Conservation (phyloP, 2,888 invertebrate species). For the Phytoseiulus persimilis region DNA sequence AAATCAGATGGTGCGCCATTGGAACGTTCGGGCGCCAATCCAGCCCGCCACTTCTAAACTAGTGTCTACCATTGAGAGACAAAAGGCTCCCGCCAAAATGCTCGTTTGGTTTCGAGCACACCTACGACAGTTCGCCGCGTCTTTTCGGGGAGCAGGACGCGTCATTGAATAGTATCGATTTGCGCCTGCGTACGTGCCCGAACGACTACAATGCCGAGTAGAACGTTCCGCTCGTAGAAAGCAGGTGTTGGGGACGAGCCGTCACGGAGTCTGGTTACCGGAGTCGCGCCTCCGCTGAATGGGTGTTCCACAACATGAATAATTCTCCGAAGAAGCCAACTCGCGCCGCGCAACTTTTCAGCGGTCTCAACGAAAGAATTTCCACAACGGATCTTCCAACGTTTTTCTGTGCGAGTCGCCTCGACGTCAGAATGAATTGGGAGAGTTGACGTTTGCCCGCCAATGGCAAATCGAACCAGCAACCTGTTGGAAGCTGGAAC, state of each 20-base stretch:
- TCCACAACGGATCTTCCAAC: neutral
- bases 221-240: neutral
- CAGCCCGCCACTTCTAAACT: conserved; percentile 5
- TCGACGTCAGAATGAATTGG: neutral
- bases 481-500: too few relatives aligned
- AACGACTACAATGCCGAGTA: neutral
- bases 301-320: neutral
- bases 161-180: neutral
- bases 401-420: neutral
- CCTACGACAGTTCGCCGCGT: neutral
- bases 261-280: conserved; percentile 5
- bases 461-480: neutral
- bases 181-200: neutral
- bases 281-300: neutral
- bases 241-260: neutral
- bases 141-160: neutral
- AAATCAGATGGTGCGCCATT: conserved; percentile 5
- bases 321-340: neutral
- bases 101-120: neutral
- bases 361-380: neutral
- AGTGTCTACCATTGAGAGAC: neutral
- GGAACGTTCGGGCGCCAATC: conserved; percentile 5
- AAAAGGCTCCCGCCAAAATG: neutral
- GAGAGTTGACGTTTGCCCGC: neutral
- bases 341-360: neutral